Conservation (phyloP, 2,113 vertebrate species). For the Dromaius novaehollandiae region DNA sequence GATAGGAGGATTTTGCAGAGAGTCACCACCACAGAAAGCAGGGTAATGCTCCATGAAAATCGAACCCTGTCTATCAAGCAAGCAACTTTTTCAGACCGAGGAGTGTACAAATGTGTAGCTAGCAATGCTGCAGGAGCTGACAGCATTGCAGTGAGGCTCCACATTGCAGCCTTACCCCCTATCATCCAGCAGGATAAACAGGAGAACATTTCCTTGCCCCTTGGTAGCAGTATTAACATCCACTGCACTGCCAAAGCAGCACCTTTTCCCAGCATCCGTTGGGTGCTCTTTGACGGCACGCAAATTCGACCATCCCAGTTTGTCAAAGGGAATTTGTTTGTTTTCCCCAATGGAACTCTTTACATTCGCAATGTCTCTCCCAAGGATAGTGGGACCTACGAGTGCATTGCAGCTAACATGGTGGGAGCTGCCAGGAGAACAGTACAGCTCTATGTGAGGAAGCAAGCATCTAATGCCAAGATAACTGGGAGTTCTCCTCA, state of each 20-base stretch:
- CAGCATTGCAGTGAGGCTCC: constrained; percentile 81
- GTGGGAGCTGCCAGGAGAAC: constrained; percentile 81
- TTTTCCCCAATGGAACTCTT: constrained; percentile 93
- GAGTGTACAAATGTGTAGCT: constrained; percentile 87
- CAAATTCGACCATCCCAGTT: constrained; percentile 85
- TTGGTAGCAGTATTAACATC: constrained; percentile 78
- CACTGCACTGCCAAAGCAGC: constrained; percentile 85
- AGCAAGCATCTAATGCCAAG: constrained; percentile 75
- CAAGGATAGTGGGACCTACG: constrained; percentile 81
- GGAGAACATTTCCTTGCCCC: constrained; percentile 80
- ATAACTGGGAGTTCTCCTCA: constrained; percentile 83
- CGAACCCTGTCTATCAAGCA: constrained; percentile 82
- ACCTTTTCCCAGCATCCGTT: constrained; percentile 81
- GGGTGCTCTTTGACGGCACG: constrained; percentile 81
- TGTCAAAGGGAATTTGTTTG: constrained; percentile 77
- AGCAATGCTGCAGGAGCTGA: constrained; percentile 86
- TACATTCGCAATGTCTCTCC: constrained; percentile 74
- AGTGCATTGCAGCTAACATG: constrained; percentile 84
- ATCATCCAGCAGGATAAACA: constrained; percentile 80
- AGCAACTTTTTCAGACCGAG: constrained; percentile 79
- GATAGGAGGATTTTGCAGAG: constrained; percentile 74
- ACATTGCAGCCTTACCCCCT: constrained; percentile 81
- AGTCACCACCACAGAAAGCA: constrained; percentile 39
- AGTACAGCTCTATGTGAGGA: constrained; percentile 75
- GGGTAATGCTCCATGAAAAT: constrained; percentile 77